A percentile compares a stretch with the other conserved stretches of the same genome.
Conservation (phyloP, 2,888 invertebrate genomes). For the Meiosimyza decipiens region DNA sequence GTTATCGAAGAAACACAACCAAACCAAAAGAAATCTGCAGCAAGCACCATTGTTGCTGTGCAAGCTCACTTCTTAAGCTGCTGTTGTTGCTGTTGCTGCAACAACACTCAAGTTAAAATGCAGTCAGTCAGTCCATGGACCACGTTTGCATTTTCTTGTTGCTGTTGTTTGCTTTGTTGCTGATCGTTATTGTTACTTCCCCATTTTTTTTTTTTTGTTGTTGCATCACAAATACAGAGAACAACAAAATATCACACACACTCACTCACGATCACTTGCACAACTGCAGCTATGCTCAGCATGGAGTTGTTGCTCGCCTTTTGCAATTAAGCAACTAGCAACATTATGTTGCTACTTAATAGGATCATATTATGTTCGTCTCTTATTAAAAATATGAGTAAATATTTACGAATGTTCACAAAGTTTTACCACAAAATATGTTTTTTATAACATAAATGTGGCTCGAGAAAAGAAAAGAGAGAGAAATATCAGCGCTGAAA, state of each 20-base stretch:
- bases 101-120: conserved; percentile 21
- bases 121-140: conserved; percentile 18
- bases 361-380: too few species aligned
- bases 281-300: not conserved
- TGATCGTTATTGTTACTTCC: conserved; percentile 21
- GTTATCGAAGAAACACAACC: conserved; percentile 4
- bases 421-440: too few species aligned
- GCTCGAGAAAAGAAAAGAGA: too few species aligned
- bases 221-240: conserved; percentile 14
- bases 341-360: not conserved
- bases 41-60: conserved; percentile 9
- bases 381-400: too few species aligned
- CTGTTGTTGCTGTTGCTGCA: conserved; percentile 26
- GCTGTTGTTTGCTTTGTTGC: conserved; percentile 32
- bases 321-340: not conserved
- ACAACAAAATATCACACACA: not conserved
- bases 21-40: not conserved
- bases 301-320: conserved; percentile 7
- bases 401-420: too few species aligned
- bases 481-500: too few species aligned
- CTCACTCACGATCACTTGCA: not conserved
- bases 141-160: conserved; percentile 22
- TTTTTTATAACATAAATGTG: too few species aligned
- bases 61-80: conserved; percentile 29
- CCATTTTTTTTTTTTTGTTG: too few species aligned